Evolutionary conservation across 2,888 invertebrate species (phyloP).

Genomic region (Pyrrhia umbra): DNA sequence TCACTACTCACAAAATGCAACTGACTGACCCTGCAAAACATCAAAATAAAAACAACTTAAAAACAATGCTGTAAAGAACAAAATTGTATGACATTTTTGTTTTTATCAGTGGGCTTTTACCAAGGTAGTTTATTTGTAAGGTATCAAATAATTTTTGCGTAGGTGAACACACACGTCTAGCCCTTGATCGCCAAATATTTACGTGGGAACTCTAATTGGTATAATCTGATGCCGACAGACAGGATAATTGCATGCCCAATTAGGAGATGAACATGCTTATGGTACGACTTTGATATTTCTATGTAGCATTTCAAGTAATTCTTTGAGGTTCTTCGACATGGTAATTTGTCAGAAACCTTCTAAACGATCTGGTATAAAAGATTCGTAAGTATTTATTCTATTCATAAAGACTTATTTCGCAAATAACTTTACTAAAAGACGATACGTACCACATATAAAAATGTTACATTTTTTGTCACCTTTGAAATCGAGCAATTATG

Average conservation of each 20-base stretch:
- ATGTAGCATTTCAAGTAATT: constrained; percentile 18
- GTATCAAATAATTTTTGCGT: constrained; percentile 33
- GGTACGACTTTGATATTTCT: constrained; percentile 20
- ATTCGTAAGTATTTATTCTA: background rate
- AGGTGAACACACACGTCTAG: constrained; percentile 8
- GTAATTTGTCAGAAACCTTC: constrained; percentile 28
- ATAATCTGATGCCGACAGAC: constrained; percentile 41
- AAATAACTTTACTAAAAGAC: background rate
- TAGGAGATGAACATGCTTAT: constrained; percentile 14
- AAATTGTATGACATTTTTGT: background rate
- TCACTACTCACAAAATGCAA: constrained; percentile 5
- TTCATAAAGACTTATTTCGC: background rate
- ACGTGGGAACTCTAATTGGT: constrained; percentile 40
- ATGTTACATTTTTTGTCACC: background rate
- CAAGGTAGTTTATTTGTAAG: constrained; percentile 16
- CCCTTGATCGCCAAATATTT: constrained; percentile 23
- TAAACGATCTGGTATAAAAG: background rate
- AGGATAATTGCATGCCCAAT: constrained; percentile 42
- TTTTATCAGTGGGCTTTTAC: constrained; percentile 1
- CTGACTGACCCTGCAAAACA: background rate
- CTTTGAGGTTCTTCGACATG: constrained; percentile 22
- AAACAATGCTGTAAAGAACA: background rate
- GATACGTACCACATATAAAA: too few species aligned
- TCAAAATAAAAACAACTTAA: background rate
- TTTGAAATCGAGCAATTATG: background rate